Evolutionary conservation across 2,797 vertebrate species (phyloP).

Genomic region (Stomatorhinus walkeri): DNA sequence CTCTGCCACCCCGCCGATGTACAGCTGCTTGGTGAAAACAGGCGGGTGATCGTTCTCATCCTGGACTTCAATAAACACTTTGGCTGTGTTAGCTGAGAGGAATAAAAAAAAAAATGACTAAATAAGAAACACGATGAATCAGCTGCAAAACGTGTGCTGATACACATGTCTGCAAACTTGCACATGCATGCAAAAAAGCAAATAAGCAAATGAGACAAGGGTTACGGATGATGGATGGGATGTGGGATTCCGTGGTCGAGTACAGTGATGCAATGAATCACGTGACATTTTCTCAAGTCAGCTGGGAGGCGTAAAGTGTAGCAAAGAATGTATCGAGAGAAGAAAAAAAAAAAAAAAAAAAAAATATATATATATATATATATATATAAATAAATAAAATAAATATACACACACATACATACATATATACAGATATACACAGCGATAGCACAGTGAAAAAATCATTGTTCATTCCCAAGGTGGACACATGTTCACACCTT

Average conservation of each 20-base stretch:
- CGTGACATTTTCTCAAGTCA: neutral
- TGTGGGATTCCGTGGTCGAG: neutral
- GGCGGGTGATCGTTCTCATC: conserved; percentile 93
- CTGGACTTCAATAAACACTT: conserved; percentile 78
- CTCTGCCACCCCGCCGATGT: conserved; percentile 90
- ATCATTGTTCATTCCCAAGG: neutral
- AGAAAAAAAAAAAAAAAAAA: too few species aligned
- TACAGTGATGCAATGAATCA: neutral
- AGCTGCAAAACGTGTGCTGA: neutral
- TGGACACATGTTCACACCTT: neutral
- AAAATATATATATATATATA: too few species aligned
- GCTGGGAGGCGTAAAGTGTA: neutral
- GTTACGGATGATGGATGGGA: neutral
- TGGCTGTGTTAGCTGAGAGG: conserved; percentile 81
- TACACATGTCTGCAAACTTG: neutral
- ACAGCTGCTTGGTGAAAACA: conserved; percentile 74
- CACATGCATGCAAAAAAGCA: neutral
- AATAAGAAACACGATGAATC: neutral
- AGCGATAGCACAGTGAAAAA: neutral
- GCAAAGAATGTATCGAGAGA: neutral
- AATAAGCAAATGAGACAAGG: neutral
- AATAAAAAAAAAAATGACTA: neutral
- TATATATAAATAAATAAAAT: neutral
- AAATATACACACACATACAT: neutral
- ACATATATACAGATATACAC: neutral